phyloP scores from a whole-genome alignment of 2,797 vertebrate genomes.

The Dendrocincla tyrannina region DNA sequence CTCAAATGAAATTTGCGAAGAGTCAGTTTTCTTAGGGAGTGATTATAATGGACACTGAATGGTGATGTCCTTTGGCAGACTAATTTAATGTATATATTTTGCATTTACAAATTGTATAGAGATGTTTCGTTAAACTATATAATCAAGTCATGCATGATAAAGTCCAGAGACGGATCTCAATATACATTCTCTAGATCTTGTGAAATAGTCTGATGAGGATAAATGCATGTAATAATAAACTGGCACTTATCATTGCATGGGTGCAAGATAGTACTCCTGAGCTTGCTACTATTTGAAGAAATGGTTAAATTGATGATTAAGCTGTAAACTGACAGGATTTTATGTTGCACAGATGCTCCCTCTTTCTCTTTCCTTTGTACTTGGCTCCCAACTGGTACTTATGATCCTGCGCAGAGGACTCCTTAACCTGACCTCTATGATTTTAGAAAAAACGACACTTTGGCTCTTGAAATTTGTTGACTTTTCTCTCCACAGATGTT shows the following conservation, averaged over 20 bases:
- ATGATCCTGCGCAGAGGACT: slow-evolving; percentile 49
- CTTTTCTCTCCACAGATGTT: slow-evolving; percentile 72
- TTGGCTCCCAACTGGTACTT: slow-evolving; percentile 51
- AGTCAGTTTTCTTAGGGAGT: background rate
- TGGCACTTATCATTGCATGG: background rate
- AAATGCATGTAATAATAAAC: background rate
- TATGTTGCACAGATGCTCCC: slow-evolving; percentile 27
- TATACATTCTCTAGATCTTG: background rate
- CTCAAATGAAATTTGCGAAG: background rate
- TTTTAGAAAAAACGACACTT: slow-evolving; percentile 52
- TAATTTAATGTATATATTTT: background rate
- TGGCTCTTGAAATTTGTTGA: slow-evolving; percentile 73
- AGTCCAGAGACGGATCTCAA: background rate
- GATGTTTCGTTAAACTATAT: background rate
- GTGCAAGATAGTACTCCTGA: background rate
- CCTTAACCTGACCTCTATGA: slow-evolving; percentile 49
- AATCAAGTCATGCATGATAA: background rate
- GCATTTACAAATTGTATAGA: background rate
- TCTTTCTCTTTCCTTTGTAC: slow-evolving; percentile 44
- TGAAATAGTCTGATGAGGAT: background rate
- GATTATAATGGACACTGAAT: background rate
- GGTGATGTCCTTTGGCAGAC: background rate
- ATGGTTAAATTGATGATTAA: background rate
- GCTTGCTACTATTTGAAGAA: background rate
- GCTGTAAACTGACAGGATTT: background rate